Base-by-base conservation (phyloP, 2,888 invertebrate species). In the Dastarcus helophoroides region DNA sequence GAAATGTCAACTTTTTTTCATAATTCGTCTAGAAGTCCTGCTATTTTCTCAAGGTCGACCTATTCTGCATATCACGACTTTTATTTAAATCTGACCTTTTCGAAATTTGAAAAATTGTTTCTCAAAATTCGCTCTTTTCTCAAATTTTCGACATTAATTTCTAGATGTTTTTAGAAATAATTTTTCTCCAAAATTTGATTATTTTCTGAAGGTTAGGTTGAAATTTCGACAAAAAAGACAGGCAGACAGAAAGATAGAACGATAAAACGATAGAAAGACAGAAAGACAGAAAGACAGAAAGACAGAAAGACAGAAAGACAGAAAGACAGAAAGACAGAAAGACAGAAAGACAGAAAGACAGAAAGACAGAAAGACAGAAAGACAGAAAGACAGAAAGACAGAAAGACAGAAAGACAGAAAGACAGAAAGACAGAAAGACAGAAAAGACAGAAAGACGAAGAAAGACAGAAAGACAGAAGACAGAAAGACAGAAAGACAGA, bases 171-270 rank as follows among this genome's bases (percentile, higher is more conserved):
- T n/a, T n/a, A n/a, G n/a, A n/a, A n/a, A n/a, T n/a, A n/a, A n/a
- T n/a, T n/a, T n/a, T n/a, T n/a, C n/a, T n/a, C n/a, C n/a, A n/a
- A n/a, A n/a, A n/a, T n/a, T n/a, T n/a, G n/a, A n/a, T n/a, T n/a
- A n/a, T n/a, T n/a, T n/a, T n/a, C n/a, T n/a, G n/a, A n/a, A n/a
- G n/a, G n/a, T n/a, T n/a, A n/a, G n/a, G n/a, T n/a, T n/a, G n/a
- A n/a, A n/a, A n/a, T n/a, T n/a, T n/a, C n/a, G 31, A 31, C 14
- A 26, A 19, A 15, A 31, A 8, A 31, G 31, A 31, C 14, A 31
- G 31, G 26, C 14, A 31, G 26, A 31, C n/a, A 31, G 31, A 31
- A n/a, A 31, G 31, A 31, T 9, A 31, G 31, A 31, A n/a, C 25
- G 26, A 31, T 7, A 31, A 26, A 31, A n/a, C 14, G 31, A 27